A percentile compares a stretch with the other conserved stretches of the same genome.
phyloP scores from a whole-genome alignment of 2,797 vertebrate species.

The Dipus sagitta region DNA sequence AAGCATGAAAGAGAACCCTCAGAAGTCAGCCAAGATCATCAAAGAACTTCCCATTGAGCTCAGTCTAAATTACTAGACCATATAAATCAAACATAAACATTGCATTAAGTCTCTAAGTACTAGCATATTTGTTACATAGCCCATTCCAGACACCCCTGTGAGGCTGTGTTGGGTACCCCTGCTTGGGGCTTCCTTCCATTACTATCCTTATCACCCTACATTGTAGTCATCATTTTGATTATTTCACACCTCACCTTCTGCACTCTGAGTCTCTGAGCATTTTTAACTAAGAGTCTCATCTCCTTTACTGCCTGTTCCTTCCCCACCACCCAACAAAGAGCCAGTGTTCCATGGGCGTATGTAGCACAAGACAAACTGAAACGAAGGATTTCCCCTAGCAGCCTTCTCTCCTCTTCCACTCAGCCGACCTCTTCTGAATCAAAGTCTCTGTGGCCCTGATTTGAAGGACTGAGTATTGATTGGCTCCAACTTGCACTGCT shows the following conservation, averaged over 20 bases:
- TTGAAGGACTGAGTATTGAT: conserved; percentile 73
- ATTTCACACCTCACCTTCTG: conserved; percentile 15
- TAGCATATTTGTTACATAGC: accelerated
- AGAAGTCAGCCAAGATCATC: neutral
- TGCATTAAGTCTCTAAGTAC: neutral
- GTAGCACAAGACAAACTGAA: neutral
- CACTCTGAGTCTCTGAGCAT: conserved; percentile 24
- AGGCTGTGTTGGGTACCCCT: neutral
- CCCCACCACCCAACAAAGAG: neutral
- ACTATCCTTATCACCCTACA: neutral
- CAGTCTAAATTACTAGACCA: neutral
- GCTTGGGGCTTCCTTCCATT: neutral
- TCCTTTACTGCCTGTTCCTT: neutral
- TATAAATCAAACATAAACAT: neutral
- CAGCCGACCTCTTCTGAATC: conserved; percentile 42
- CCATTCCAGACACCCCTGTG: too few relatives aligned
- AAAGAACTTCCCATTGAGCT: neutral
- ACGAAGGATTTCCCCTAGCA: neutral
- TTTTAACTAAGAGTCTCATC: neutral
- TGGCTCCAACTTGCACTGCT: conserved; percentile 64
- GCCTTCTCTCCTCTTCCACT: neutral
- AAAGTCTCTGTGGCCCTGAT: conserved; percentile 58
- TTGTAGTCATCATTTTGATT: neutral
- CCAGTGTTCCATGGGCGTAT: neutral
- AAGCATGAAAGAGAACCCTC: accelerated